Evolutionary conservation across 2,888 invertebrate species (phyloP).

Genomic region (Hofmannophila pseudospretella): DNA sequence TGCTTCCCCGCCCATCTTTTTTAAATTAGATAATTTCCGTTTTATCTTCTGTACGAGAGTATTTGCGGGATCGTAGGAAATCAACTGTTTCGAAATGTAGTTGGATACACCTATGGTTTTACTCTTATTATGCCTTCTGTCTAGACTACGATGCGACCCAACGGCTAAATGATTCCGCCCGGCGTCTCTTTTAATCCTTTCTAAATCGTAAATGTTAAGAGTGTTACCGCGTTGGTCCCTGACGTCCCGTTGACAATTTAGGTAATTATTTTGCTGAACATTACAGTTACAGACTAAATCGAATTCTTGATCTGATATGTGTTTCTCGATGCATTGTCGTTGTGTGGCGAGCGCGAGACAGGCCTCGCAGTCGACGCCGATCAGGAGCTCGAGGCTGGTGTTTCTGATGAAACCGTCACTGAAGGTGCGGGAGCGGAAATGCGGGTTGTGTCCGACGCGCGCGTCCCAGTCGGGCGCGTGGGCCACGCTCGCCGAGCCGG

Average conservation of each 20-base stretch:
- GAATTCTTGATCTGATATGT: conserved; percentile 59
- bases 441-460: conserved; percentile 44
- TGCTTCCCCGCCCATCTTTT: conserved; percentile 68
- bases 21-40: conserved; percentile 69
- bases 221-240: conserved; percentile 59
- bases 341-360: conserved; percentile 67
- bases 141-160: conserved; percentile 67
- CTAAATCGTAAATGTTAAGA: conserved; percentile 65
- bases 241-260: conserved; percentile 55
- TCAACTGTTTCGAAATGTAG: conserved; percentile 70
- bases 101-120: conserved; percentile 69
- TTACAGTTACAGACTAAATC: conserved; percentile 71
- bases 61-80: conserved; percentile 68
- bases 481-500: conserved; percentile 20
- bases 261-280: conserved; percentile 63
- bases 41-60: conserved; percentile 72
- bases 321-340: conserved; percentile 57
- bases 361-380: conserved; percentile 73
- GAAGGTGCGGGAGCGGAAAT: conserved; percentile 69
- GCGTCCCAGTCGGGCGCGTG: conserved; percentile 45
- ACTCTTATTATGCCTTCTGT: conserved; percentile 66
- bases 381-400: conserved; percentile 67
- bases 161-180: conserved; percentile 49
- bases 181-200: conserved; percentile 62
- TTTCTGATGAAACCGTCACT: conserved; percentile 73